Base-by-base conservation (phyloP, 1,140 invertebrate species). In the Oryctes rhinoceros region DNA sequence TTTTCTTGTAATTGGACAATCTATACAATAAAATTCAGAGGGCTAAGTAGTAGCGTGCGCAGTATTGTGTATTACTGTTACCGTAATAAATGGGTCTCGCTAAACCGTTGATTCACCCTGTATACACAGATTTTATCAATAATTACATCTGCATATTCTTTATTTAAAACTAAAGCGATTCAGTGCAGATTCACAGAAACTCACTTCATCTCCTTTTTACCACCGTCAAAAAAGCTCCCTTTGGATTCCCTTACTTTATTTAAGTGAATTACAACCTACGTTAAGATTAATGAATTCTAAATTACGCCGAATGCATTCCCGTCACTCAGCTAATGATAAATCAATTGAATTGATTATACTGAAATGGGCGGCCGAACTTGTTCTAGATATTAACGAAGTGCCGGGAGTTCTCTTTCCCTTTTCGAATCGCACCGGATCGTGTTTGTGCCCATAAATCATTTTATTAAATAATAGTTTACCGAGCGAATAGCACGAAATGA, bases 321-420 rank as follows among this genome's bases (percentile, higher is more conserved):
- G 53, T 59, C 53, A 59, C 1, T 59, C 53, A 5, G n/a, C 53
- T 59, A 59, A 59, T 59, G 53, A 59, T 59, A 59, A 59, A 59
- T 59, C 53, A 59, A 59, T 59, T 59, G 53, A 59, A 59, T 59
- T 59, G 53, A 59, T 59, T 49, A 49, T n/a, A 59, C 39, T 39
- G 39, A 39, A 39, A 39, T 39, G 39, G 13, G 53, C 53, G 18
- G 53, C 13, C 15, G 18, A 59, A 59, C 15, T 59, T 15, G 18
- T 59, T 13, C 18, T 4, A n/a, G 53, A 59, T 59, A 59, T 18
- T 15, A 59, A 18, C 53, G 15, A 53, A 53, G 49, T 53, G 49
- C 13, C 13, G 3, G 10, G 49, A 39, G 10, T n/a, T 1, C 4
- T 59, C 7, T n/a, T 2, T 59, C 53, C 18, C 18, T 59, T 59